Evolutionary conservation across 1,140 invertebrate genomes (phyloP), one percentile per base, ranked within the genome.

Genomic region (Pogonomyrmex barbatus): DNA sequence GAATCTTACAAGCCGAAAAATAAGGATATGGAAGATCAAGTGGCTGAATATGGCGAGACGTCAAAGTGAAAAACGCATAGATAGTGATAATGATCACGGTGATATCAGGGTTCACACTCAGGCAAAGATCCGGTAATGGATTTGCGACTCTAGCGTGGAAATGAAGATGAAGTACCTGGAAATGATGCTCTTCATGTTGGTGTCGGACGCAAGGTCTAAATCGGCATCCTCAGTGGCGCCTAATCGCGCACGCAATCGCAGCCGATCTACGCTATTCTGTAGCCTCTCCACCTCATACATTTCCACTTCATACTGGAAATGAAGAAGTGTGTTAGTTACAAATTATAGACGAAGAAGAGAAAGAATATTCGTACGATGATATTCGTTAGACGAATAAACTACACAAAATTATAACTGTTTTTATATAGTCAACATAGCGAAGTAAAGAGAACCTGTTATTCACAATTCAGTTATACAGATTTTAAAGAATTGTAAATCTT

Each of bases 161-260:
- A 90, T 89, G 73, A 90, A 89, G 89, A 92, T 92, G 87, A 90
- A 91, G 93, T 96, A 97, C 97, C 97, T 97, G 89, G 97, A 96
- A 92, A 97, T 97, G 90, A 97, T 97, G 93, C 96, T 97, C 95
- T 97, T 97, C 97, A 97, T 97, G 94, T 97, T 97, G 88, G 96
- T 97, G 92, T 97, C 97, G 30, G 93, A 92, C 67, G 93, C 93
- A 83, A 93, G 89, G 87, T 97, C 94, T 95, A 94, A 96, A 95
- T 92, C 96, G 92, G 58, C 96, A 95, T 94, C 95, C 91, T 94
- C 95, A 87, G 91, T 92, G 50, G 93, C 89, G 76, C 93, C 93
- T 88, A 94, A 92, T 87, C 93, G 93, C 54, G 96, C 91, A 91
- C 97, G 96, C 81, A 98, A 92, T 90, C 96, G 95, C 82, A 98